Percentiles rank a stretch among this genome's conserved stretches.
Evolutionary conservation across 2,888 invertebrate species (phyloP).

Genomic region (Drosophila nigricruria): DNA sequence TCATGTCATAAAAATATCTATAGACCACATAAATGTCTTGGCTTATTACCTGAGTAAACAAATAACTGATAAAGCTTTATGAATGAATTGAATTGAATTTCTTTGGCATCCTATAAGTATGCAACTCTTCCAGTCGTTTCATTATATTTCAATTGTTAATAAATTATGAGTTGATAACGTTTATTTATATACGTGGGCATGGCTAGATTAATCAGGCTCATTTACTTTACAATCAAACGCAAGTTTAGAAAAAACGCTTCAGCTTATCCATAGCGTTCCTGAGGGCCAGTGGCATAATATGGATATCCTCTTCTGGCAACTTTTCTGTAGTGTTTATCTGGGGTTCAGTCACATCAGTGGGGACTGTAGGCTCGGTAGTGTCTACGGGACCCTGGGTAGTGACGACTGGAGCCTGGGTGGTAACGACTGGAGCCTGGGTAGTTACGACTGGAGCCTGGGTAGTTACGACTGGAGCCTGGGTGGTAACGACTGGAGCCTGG

Average conservation of each 20-base stretch:
- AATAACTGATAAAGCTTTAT: slow-evolving; percentile 27
- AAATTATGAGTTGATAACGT: slow-evolving; percentile 8
- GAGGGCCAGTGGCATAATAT: not conserved
- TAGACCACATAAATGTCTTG: not conserved
- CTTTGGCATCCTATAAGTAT: slow-evolving; percentile 38
- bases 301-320: slow-evolving; percentile 14
- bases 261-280: slow-evolving; percentile 9
- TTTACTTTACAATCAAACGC: not conserved
- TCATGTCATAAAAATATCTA: slow-evolving; percentile 8
- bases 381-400: not conserved
- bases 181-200: slow-evolving; percentile 1
- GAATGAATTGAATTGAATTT: slow-evolving; percentile 10
- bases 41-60: not conserved
- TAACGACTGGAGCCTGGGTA: not conserved
- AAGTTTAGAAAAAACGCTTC: slow-evolving; percentile 20
- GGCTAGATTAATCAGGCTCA: not conserved
- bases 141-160: slow-evolving; percentile 5
- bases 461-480: not conserved
- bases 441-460: slow-evolving; percentile 1
- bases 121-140: slow-evolving; percentile 15
- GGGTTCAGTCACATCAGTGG: not conserved
- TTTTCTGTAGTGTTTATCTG: not conserved
- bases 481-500: not conserved
- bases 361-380: not conserved
- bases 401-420: slow-evolving; percentile 2